Conservation (phyloP, 2,113 vertebrate genomes). For the Poecile atricapillus region DNA sequence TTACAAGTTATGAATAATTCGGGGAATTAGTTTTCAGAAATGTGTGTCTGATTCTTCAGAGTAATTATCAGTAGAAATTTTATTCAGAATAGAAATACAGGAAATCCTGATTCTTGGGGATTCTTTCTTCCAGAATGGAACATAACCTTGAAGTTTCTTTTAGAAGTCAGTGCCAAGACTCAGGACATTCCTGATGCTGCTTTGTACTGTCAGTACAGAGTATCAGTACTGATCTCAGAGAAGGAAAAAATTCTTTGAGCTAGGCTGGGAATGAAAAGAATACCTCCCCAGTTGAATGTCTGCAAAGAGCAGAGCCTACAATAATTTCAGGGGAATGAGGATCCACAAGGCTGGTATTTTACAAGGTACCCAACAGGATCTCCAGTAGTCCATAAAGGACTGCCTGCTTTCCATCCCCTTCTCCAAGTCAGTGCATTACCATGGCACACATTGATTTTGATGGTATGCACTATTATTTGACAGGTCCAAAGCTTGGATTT, state of each 20-base stretch:
- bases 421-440: not conserved
- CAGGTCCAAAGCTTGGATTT: not conserved
- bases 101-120: not conserved
- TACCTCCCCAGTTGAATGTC: not conserved
- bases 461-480: not conserved
- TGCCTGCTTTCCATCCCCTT: not conserved
- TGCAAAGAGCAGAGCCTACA: not conserved
- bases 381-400: not conserved
- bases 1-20: not conserved
- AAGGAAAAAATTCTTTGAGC: not conserved
- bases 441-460: not conserved
- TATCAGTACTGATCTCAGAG: not conserved
- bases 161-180: not conserved
- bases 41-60: not conserved
- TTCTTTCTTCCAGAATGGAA: not conserved
- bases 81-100: not conserved
- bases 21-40: not conserved
- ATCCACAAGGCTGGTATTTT: not conserved
- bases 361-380: not conserved
- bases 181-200: not conserved
- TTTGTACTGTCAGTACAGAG: not conserved
- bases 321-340: not conserved
- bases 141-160: not conserved
- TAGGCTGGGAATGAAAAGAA: not conserved
- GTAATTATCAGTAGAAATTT: not conserved